Conservation (phyloP, 2,797 vertebrate species). For the Hydrophis major region DNA sequence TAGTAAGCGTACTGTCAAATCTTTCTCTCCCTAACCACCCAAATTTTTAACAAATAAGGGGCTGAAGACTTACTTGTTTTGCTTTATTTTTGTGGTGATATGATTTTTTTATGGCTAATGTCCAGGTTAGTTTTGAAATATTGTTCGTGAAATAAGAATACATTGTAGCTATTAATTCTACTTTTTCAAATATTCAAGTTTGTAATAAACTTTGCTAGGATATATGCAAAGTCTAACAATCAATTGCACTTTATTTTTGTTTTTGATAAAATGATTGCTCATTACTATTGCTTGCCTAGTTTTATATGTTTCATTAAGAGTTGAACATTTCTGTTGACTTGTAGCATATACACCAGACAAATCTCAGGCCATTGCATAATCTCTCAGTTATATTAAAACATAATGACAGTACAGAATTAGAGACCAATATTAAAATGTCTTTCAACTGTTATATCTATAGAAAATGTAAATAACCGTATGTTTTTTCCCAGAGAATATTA, state of each 20-base stretch:
- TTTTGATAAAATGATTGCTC: constrained; percentile 33
- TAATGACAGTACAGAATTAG: constrained; percentile 55
- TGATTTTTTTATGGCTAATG: constrained; percentile 57
- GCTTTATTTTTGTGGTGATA: neutral
- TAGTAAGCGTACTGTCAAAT: neutral
- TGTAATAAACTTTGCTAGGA: constrained; percentile 29
- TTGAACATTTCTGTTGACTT: constrained; percentile 42
- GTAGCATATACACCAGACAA: constrained; percentile 56
- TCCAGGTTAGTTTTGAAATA: constrained; percentile 58
- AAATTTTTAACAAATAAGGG: constrained; percentile 24
- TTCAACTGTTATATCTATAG: constrained; percentile 57
- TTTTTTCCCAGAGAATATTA: constrained; percentile 67
- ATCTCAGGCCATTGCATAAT: constrained; percentile 49
- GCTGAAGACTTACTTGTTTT: constrained; percentile 12
- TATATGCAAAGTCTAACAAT: constrained; percentile 25
- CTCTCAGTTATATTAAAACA: constrained; percentile 58
- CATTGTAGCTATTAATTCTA: constrained; percentile 43
- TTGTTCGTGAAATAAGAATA: constrained; percentile 33
- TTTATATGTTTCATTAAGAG: constrained; percentile 54
- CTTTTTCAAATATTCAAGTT: constrained; percentile 32
- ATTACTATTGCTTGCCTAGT: constrained; percentile 23
- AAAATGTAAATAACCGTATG: constrained; percentile 67
- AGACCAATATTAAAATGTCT: constrained; percentile 60
- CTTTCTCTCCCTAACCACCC: neutral
- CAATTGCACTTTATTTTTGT: constrained; percentile 46